Evolutionary conservation across 2,113 vertebrate species (phyloP).

Genomic region (Heterotis niloticus): DNA sequence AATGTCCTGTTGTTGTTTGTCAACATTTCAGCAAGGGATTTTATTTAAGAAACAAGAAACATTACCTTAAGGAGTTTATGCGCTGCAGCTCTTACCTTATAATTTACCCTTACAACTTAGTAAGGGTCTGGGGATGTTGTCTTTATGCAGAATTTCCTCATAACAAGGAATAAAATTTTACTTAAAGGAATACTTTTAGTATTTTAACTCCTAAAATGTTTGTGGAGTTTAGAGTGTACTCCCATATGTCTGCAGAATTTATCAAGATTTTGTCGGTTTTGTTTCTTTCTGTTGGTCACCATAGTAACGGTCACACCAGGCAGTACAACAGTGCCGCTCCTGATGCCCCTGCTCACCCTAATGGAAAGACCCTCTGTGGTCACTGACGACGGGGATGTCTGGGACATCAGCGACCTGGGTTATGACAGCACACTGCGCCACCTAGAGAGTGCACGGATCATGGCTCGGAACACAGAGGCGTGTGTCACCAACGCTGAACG

Average conservation of each 20-base stretch:
- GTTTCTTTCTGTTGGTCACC: neutral
- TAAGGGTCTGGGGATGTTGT: too few relatives aligned
- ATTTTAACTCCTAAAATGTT: neutral
- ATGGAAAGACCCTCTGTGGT: constrained; percentile 78
- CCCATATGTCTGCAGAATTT: too few relatives aligned
- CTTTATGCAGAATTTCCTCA: too few relatives aligned
- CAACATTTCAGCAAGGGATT: too few relatives aligned
- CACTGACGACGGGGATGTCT: constrained; percentile 79
- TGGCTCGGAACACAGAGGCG: constrained; percentile 61
- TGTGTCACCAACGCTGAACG: constrained; percentile 65
- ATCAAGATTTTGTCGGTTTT: neutral
- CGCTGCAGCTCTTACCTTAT: too few relatives aligned
- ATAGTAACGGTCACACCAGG: constrained; percentile 62
- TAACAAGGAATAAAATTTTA: too few relatives aligned
- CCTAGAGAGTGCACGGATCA: constrained; percentile 68
- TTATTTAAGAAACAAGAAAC: too few relatives aligned
- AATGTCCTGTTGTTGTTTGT: too few relatives aligned
- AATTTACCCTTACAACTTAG: too few relatives aligned
- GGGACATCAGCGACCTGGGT: constrained; percentile 87
- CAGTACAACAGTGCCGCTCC: constrained; percentile 72
- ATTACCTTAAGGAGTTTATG: too few relatives aligned
- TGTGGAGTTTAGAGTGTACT: neutral
- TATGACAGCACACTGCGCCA: constrained; percentile 90
- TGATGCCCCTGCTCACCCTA: constrained; percentile 83
- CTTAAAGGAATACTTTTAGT: too few relatives aligned